phyloP scores from a whole-genome alignment of 2,113 vertebrate genomes.

The Peucedramus taeniatus region DNA sequence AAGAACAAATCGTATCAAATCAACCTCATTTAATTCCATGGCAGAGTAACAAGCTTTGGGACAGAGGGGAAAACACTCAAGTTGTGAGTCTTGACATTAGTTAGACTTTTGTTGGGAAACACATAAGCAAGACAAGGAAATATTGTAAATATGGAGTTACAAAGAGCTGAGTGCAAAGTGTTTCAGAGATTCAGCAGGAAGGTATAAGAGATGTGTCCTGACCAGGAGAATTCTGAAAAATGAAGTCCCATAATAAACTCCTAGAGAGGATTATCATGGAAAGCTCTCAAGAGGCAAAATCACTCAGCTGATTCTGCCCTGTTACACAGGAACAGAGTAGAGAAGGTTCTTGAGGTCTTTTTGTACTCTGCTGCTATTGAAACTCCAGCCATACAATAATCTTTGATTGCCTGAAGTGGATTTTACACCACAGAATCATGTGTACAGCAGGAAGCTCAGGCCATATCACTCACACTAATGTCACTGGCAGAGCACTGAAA shows the following conservation, averaged over 20 bases:
- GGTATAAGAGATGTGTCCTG: not conserved
- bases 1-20: not conserved
- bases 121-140: not conserved
- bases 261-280: not conserved
- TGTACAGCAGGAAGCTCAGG: not conserved
- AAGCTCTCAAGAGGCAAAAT: not conserved
- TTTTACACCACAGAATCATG: not conserved
- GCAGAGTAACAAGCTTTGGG: not conserved
- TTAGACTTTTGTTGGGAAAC: not conserved
- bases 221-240: not conserved
- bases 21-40: not conserved
- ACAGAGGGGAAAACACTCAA: not conserved
- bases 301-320: not conserved
- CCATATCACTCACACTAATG: not conserved
- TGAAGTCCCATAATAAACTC: not conserved
- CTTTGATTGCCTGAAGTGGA: not conserved
- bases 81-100: not conserved
- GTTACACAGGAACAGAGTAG: not conserved
- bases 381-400: not conserved
- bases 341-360: not conserved
- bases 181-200: not conserved
- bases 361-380: not conserved
- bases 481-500: not conserved
- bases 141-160: rapidly evolving
- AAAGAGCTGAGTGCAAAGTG: not conserved